Evolutionary conservation across 2,797 vertebrate genomes (phyloP).

Genomic region (Betta splendens): DNA sequence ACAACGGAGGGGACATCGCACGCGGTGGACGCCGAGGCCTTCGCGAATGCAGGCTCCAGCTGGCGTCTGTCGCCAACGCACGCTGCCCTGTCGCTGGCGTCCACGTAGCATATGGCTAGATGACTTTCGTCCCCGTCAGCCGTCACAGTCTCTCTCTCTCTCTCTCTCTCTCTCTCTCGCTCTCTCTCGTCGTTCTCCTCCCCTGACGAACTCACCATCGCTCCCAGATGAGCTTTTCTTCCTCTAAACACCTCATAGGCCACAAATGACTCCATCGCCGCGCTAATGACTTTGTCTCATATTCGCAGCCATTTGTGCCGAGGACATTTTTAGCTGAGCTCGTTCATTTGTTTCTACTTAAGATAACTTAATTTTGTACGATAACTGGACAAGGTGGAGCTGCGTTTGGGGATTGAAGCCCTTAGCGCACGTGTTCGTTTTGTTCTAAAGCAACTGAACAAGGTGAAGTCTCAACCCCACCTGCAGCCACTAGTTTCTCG

Average conservation of each 20-base stretch:
- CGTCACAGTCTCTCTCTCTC: conserved; percentile 55
- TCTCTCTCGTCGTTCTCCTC: conserved; percentile 54
- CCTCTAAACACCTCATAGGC: conserved; percentile 60
- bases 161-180: too few relatives aligned
- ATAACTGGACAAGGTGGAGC: conserved; percentile 15
- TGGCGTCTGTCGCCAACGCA: conserved; percentile 73
- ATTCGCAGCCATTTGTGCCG: conserved; percentile 48
- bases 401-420: conserved; percentile 8
- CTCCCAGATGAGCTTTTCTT: conserved; percentile 63
- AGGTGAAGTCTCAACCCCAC: too few relatives aligned
- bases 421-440: not conserved
- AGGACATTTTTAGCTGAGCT: conserved; percentile 37
- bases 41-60: conserved; percentile 77
- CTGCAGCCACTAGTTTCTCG: too few relatives aligned
- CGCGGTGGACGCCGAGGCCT: conserved; percentile 54
- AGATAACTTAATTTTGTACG: conserved; percentile 36
- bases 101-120: conserved; percentile 71
- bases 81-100: conserved; percentile 60
- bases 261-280: conserved; percentile 51
- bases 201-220: conserved; percentile 58
- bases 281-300: conserved; percentile 57
- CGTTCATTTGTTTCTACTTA: conserved; percentile 53
- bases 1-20: conserved; percentile 58
- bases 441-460: too few relatives aligned
- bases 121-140: conserved; percentile 66